A percentile compares a stretch with the other conserved stretches of the same genome.
phyloP scores from a whole-genome alignment of 2,797 vertebrate genomes.

The Rhinatrema bivittatum region DNA sequence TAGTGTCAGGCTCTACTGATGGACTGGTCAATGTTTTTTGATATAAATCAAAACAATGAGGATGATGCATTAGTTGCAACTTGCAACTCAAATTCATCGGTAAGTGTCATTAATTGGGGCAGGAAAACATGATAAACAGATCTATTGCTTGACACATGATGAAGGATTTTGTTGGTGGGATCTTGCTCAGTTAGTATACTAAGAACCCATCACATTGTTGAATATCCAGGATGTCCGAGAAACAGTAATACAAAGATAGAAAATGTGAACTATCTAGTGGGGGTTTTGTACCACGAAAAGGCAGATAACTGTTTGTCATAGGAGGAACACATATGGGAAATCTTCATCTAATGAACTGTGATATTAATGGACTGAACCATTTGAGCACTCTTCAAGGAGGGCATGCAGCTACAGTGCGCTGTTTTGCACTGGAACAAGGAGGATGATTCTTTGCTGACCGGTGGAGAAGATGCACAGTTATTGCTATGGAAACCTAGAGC shows the following conservation, averaged over 20 bases:
- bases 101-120: slow-evolving; percentile 73
- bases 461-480: slow-evolving; percentile 85
- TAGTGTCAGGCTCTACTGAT: slow-evolving; percentile 77
- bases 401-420: slow-evolving; percentile 70
- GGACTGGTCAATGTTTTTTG: slow-evolving; percentile 88
- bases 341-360: slow-evolving; percentile 70
- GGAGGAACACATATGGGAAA: slow-evolving; percentile 66
- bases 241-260: slow-evolving; percentile 5
- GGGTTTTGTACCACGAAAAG: slow-evolving; percentile 71
- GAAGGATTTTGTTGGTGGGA: slow-evolving; percentile 93
- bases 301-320: slow-evolving; percentile 64
- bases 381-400: slow-evolving; percentile 61
- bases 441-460: slow-evolving; percentile 68
- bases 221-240: slow-evolving; percentile 61
- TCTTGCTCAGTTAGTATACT: slow-evolving; percentile 61
- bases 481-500: slow-evolving; percentile 79
- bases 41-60: slow-evolving; percentile 72
- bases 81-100: slow-evolving; percentile 78
- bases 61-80: slow-evolving; percentile 81
- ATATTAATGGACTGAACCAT: slow-evolving; percentile 39
- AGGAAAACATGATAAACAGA: slow-evolving; percentile 46
- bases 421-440: slow-evolving; percentile 73
- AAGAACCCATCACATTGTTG: slow-evolving; percentile 67
- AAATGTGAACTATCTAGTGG: slow-evolving; percentile 74
- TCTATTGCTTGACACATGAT: slow-evolving; percentile 66